These are phyloP conservation scores for Micromesistius poutassou DNA, from an alignment of 2,797 vertebrate genomes.

Conservation along the genomic window DNA sequence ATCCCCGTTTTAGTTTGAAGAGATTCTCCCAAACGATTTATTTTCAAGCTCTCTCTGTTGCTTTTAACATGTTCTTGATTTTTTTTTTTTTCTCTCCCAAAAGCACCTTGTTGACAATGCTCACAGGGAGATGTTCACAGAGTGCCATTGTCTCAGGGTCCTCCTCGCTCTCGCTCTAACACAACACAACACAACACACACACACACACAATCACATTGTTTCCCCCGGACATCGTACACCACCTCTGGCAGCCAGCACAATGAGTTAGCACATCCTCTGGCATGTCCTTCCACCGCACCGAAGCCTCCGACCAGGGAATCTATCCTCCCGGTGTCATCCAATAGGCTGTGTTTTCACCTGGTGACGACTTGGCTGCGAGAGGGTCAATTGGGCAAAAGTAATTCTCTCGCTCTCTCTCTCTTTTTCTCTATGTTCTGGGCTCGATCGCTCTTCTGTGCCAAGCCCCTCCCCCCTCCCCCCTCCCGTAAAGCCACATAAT, in stretches of 20 bases:
- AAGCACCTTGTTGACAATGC: slow-evolving; percentile 66
- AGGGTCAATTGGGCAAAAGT: slow-evolving; percentile 12
- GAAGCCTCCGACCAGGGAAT: slow-evolving; percentile 40
- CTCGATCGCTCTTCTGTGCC: slow-evolving; percentile 53
- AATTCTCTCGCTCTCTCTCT: slow-evolving; percentile 30
- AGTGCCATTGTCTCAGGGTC: slow-evolving; percentile 64
- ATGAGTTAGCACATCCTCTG: slow-evolving; percentile 72
- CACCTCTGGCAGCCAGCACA: slow-evolving; percentile 56
- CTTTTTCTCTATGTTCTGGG: slow-evolving; percentile 30
- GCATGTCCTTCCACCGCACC: slow-evolving; percentile 58
- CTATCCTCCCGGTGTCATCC: slow-evolving; percentile 58
- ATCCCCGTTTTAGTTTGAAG: neutral
- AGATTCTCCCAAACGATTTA: neutral
- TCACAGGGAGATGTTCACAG: slow-evolving; percentile 54
- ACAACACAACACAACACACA: neutral
- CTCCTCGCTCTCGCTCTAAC: neutral
- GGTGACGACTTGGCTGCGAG: slow-evolving; percentile 52
- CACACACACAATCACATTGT: slow-evolving; percentile 69
- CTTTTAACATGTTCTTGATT: slow-evolving; percentile 34
- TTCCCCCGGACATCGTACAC: slow-evolving; percentile 69
- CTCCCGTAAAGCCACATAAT: slow-evolving; percentile 62
- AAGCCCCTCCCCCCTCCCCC: slow-evolving; percentile 28
- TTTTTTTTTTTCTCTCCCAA: slow-evolving; percentile 38
- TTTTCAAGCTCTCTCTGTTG: neutral
- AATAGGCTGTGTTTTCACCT: slow-evolving; percentile 55